These are phyloP conservation scores for Rhynchomys soricoides DNA, from an alignment of 2,113 vertebrate genomes.

Conservation along the genomic window DNA sequence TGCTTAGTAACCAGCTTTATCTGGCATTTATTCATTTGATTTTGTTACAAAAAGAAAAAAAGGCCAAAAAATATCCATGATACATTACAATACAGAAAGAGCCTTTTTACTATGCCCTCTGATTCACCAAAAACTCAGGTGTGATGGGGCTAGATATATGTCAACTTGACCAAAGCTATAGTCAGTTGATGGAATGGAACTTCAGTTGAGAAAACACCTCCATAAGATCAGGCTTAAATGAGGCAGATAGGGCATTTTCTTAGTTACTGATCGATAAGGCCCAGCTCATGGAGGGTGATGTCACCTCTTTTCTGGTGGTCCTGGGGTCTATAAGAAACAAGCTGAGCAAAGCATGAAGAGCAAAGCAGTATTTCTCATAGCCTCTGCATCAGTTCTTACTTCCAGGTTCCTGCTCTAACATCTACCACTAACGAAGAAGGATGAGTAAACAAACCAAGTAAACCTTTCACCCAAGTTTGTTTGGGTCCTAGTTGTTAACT, in stretches of 20 bases:
- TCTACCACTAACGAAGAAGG: background rate
- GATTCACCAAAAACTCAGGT: background rate
- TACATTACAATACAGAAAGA: background rate
- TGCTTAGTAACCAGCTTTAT: slow-evolving; percentile 43
- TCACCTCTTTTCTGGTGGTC: too few relatives aligned
- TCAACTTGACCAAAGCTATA: background rate
- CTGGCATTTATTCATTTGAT: slow-evolving; percentile 33
- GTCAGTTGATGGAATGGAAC: background rate
- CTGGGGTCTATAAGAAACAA: background rate
- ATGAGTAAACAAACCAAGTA: background rate
- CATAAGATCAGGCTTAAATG: background rate
- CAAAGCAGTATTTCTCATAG: background rate
- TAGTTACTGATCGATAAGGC: background rate
- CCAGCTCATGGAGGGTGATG: background rate
- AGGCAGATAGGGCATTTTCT: background rate
- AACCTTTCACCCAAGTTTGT: background rate
- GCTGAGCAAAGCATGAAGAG: background rate
- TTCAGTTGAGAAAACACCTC: background rate
- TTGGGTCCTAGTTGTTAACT: too few relatives aligned
- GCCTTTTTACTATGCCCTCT: background rate
- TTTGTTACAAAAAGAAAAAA: slow-evolving; percentile 50
- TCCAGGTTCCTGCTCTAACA: background rate
- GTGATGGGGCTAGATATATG: background rate
- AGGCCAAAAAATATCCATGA: background rate
- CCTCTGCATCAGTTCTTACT: background rate